These are phyloP conservation scores for Protonemura montana DNA, from an alignment of 2,888 invertebrate genomes.

Conservation along the genomic window DNA sequence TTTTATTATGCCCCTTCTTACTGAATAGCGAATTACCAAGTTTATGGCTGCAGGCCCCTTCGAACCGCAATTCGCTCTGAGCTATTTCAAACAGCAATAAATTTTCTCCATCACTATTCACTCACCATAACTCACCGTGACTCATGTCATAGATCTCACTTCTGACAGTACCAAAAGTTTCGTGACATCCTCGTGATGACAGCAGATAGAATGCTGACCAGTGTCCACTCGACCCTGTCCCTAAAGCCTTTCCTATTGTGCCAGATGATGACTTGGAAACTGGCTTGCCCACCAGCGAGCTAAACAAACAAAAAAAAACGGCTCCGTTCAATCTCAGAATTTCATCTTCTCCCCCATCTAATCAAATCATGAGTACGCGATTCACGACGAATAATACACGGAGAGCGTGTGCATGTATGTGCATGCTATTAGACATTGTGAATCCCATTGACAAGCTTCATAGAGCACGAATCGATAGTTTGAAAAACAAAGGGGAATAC, in stretches of 20 bases:
- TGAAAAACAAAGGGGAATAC: slow-evolving; percentile 44
- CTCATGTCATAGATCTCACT: neutral
- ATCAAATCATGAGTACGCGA: neutral
- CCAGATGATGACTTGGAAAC: neutral
- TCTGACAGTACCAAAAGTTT: neutral
- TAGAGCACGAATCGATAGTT: slow-evolving; percentile 43
- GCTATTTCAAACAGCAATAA: neutral
- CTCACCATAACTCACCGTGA: neutral
- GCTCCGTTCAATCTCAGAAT: neutral
- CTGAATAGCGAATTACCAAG: neutral
- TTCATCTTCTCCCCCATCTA: neutral
- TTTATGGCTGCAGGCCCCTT: neutral
- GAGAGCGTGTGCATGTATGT: neutral
- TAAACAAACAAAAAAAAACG: neutral
- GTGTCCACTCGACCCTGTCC: neutral
- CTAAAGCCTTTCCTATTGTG: neutral
- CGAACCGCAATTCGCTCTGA: neutral
- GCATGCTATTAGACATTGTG: slow-evolving; percentile 16
- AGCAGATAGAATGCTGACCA: neutral
- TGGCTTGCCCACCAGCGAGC: neutral
- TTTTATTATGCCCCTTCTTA: neutral
- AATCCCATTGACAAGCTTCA: slow-evolving; percentile 33
- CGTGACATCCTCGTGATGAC: neutral
- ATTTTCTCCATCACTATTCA: neutral
- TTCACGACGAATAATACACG: neutral